A percentile compares a stretch with the other conserved stretches of the same genome.
phyloP scores from a whole-genome alignment of 2,797 vertebrate species.

The Esox masquinongy region DNA sequence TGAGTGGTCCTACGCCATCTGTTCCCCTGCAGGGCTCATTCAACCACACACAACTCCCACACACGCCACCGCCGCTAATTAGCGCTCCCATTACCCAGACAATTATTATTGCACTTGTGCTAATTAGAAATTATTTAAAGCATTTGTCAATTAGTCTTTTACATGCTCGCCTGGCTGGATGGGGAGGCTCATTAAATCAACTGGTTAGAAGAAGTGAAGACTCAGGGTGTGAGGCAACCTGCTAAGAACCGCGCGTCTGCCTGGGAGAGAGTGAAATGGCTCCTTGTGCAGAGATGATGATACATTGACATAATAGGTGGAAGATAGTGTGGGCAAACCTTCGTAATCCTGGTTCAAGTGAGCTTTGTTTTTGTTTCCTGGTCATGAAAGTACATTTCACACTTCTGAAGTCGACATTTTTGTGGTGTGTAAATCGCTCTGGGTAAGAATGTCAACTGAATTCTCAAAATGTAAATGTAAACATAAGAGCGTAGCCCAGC shows the following conservation, averaged over 20 bases:
- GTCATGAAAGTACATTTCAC: too few species aligned
- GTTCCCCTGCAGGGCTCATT: conserved; percentile 81
- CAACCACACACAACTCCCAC: conserved; percentile 62
- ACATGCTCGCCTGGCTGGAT: conserved; percentile 67
- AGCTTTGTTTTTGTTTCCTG: not conserved
- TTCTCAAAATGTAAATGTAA: too few species aligned
- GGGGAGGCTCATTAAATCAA: conserved; percentile 70
- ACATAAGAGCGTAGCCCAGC: not conserved
- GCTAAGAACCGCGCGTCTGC: conserved; percentile 39
- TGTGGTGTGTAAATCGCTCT: too few species aligned
- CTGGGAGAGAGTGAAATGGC: conserved; percentile 12
- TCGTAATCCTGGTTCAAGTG: not conserved
- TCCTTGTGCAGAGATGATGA: not conserved
- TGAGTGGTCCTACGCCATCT: conserved; percentile 80
- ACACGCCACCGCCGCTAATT: conserved; percentile 76
- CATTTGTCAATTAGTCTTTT: conserved; percentile 85
- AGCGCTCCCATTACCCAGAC: conserved; percentile 77
- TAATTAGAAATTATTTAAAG: conserved; percentile 89
- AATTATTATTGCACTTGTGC: conserved; percentile 86
- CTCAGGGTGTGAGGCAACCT: conserved; percentile 22
- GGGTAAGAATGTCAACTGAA: too few species aligned
- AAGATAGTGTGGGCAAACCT: not conserved
- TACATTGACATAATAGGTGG: not conserved
- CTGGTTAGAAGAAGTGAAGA: conserved; percentile 45
- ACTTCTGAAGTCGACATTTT: too few species aligned